A percentile compares a stretch with the other conserved stretches of the same genome.
These are phyloP conservation scores for Zaprionus taronus DNA, from an alignment of 1,140 invertebrate species.

Conservation along the genomic window DNA sequence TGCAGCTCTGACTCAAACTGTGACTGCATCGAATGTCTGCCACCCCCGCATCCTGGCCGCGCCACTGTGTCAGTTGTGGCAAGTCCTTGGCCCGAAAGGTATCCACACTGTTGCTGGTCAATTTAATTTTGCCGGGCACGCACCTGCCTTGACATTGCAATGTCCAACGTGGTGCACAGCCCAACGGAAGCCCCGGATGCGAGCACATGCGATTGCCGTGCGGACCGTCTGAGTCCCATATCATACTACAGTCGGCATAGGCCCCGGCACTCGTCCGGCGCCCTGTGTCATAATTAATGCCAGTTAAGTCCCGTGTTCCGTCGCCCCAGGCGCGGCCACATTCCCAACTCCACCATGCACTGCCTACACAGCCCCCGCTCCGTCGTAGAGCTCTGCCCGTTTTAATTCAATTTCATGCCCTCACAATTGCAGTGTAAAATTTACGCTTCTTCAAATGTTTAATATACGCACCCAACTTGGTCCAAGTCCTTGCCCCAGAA, in stretches of 20 bases:
- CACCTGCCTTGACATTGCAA: slow-evolving; percentile 65
- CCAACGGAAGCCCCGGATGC: slow-evolving; percentile 18
- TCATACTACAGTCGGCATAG: slow-evolving; percentile 17
- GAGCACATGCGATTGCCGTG: slow-evolving; percentile 45
- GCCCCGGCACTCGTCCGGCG: slow-evolving; percentile 18
- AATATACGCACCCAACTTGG: slow-evolving; percentile 40
- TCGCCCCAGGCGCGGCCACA: slow-evolving; percentile 64
- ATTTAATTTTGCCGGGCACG: slow-evolving; percentile 66
- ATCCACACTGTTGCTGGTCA: slow-evolving; percentile 57
- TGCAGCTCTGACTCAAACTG: slow-evolving; percentile 26
- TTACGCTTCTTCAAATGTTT: slow-evolving; percentile 44
- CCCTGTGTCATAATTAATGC: slow-evolving; percentile 76
- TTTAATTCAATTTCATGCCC: slow-evolving; percentile 76
- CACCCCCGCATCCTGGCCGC: neutral
- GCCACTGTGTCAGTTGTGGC: slow-evolving; percentile 76
- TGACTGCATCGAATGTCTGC: slow-evolving; percentile 15
- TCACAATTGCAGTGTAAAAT: slow-evolving; percentile 61
- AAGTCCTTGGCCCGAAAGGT: slow-evolving; percentile 50
- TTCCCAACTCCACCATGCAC: slow-evolving; percentile 51
- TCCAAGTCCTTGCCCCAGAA: slow-evolving; percentile 34
- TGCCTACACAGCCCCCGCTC: slow-evolving; percentile 1
- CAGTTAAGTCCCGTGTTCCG: slow-evolving; percentile 74
- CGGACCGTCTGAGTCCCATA: slow-evolving; percentile 45
- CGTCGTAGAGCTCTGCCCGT: slow-evolving; percentile 14
- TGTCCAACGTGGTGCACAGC: neutral